Evolutionary conservation across 2,113 vertebrate species (phyloP), one percentile per base, ranked within the genome.

Genomic region (Serinus canaria): DNA sequence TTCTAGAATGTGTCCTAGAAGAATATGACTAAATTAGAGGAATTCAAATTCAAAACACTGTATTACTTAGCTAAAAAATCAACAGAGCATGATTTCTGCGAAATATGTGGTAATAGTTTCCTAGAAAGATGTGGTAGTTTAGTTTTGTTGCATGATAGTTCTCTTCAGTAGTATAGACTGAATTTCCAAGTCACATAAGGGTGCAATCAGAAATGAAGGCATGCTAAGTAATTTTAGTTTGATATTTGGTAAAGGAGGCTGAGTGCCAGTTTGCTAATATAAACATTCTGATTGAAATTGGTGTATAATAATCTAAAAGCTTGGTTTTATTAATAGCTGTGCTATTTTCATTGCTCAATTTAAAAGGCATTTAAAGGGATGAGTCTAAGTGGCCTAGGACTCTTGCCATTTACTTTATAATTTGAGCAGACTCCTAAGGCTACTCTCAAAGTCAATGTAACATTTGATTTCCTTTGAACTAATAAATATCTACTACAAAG

Each of bases 61-160:
- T 22, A 56, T 82, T 92, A 64, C 41, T 93, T 66, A 73, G 75
- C 72, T 79, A 37, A 91, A 89, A 92, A 83, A 79, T 78, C 56
- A 89, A 62, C 66, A 89, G 78, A 87, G 49, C 60, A 50, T 94
- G 52, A 92, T 87, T 95, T 95, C 89, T 37, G 87, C 5, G 74
- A 92, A 95, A 82, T 63, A 85, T 91, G 90, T 97, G 88, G 83
- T 80, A 93, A 95, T 23, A 89, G 53, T 87, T 96, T 96, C 87
- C 90, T 96, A 93, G 95, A 96, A 94, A 83, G 94, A 89, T 93
- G 88, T 94, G 80, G 75, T 92, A 92, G 72, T 74, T 83, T 59
- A 55, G 33, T 87, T 92, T 78, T 74, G 15, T 88, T 89, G 58
- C 79, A 64, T 46, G 90, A 62, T 46, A 66, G 10, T 77, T 75